A percentile compares a stretch with the other conserved stretches of the same genome.
These are phyloP conservation scores for Operophtera brumata DNA, from an alignment of 2,888 invertebrate genomes.

Conservation along the genomic window DNA sequence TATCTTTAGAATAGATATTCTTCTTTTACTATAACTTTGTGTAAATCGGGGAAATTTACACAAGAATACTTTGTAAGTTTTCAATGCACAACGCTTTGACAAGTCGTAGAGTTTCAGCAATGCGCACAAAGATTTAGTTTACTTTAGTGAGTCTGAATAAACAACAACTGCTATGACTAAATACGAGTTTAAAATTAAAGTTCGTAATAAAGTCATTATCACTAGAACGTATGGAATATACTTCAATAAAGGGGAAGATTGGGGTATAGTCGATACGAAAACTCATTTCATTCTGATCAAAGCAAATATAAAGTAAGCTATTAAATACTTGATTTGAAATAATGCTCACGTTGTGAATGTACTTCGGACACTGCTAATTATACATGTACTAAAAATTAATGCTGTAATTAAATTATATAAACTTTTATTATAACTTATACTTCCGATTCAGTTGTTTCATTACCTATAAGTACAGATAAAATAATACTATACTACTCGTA, in stretches of 20 bases:
- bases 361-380: slow-evolving; percentile 77
- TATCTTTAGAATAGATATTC: slow-evolving; percentile 48
- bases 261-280: slow-evolving; percentile 57
- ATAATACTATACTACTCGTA: no score
- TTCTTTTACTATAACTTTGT: slow-evolving; percentile 47
- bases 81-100: slow-evolving; percentile 70
- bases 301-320: slow-evolving; percentile 56
- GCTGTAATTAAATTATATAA: slow-evolving; percentile 76
- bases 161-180: slow-evolving; percentile 5
- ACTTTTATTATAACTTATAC: slow-evolving; percentile 81
- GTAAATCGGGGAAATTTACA: slow-evolving; percentile 80
- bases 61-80: slow-evolving; percentile 53
- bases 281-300: slow-evolving; percentile 44
- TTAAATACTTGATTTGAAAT: slow-evolving; percentile 43
- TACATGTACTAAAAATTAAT: slow-evolving; percentile 70
- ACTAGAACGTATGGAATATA: slow-evolving; percentile 56
- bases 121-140: slow-evolving; percentile 63
- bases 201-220: slow-evolving; percentile 38
- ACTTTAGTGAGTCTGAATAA: slow-evolving; percentile 37
- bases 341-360: slow-evolving; percentile 75
- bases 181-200: slow-evolving; percentile 27
- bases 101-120: slow-evolving; percentile 54
- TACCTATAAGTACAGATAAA: slow-evolving; percentile 24
- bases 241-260: slow-evolving; percentile 79
- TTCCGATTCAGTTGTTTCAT: slow-evolving; percentile 68